Base-by-base conservation (phyloP, 2,888 invertebrate genomes). In the Argyresthia goedartella region DNA sequence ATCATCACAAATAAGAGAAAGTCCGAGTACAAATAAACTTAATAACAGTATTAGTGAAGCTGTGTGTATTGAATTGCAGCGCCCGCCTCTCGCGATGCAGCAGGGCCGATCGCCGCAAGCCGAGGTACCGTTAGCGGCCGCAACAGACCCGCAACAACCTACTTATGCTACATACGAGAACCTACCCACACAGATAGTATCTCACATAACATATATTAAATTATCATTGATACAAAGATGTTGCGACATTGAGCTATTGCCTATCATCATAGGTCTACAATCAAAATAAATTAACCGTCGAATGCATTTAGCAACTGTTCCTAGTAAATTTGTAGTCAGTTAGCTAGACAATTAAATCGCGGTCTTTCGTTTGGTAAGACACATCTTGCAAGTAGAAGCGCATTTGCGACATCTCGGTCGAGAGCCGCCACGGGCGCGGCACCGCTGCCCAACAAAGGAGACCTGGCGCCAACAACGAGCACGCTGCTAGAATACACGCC, bases 1-100 rank as follows among this genome's bases (percentile, higher is more conserved):
- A 76, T 66, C 66, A 67, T 66, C 69, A 66, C 69, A 73, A 67
- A 68, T 60, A 64, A 69, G 80, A 77, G 81, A 82, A 84, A 84
- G 84, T 81, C 74, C 70, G 64, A 62, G 64, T 65, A 71, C 69
- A 76, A 73, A 78, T 76, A 75, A 75, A 77, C 76, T 80, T 80
- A 81, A 80, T 81, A 80, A 81, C 79, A 80, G 76, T 79, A 80
- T 77, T 79, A 80, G 80, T 81, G 47, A 13, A 34, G 41, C 42
- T 49, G 53, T 53, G 46, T 76, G 73, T 81, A 80, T 81, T 72
- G 73, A 71, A 74, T 78, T 75, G 74, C 77, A 69, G 72, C 77
- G 79, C 73, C 75, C 72, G 66, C 71, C 73, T 70, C 74, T 69
- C 68, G 69, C 69, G 8, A 67, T 69, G 69, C 60, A 71, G 73